Evolutionary conservation across 2,797 vertebrate species (phyloP), one percentile per base, ranked within the genome.

Genomic region (Acanthurus leucopareius): DNA sequence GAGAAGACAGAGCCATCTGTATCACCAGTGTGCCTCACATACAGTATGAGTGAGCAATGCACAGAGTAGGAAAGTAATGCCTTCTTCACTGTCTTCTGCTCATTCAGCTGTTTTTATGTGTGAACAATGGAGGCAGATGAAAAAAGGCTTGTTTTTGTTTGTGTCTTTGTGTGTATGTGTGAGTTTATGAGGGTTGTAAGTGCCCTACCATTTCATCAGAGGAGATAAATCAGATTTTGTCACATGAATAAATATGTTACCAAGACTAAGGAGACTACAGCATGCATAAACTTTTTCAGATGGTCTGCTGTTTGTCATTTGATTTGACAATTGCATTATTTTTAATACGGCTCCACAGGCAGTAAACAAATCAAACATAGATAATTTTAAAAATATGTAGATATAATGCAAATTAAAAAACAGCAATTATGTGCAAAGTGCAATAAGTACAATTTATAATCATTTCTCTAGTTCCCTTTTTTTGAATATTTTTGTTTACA

Each of bases 81-180:
- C 58, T 80, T 69, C 70, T 72, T 17, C 2, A 17, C 58, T 53
- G 58, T 62, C 56, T 77, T 85, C 85, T 83, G 79, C 82, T 54
- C 48, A 3, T 75, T 89, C 89, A 89, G 83, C 89, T 78, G 62
- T 87, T 90, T 86, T 86, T 58, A 49, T 42, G 15, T 77, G 59
- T 69, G 53, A 59, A 79, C 79, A 77, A 83, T 85, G n/a, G 40
- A 81, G 54, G 52, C 58, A 66, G 81, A 86, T 86, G 52, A 87
- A 86, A 69, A 75, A 79, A 86, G 61, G 54, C 38, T 70, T 44
- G 48, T 61, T 84, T 87, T 77, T 52, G 57, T 80, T 66, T 80
- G 57, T 73, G 48, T 58, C 62, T 64, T 16, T 66, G 52, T 56
- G 60, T 66, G 40, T 38, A 40, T 54, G 71, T 59, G 63, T 57